Evolutionary conservation across 2,888 invertebrate genomes (phyloP), one percentile per base, ranked within the genome.

Genomic region (Harpalus rufipes): DNA sequence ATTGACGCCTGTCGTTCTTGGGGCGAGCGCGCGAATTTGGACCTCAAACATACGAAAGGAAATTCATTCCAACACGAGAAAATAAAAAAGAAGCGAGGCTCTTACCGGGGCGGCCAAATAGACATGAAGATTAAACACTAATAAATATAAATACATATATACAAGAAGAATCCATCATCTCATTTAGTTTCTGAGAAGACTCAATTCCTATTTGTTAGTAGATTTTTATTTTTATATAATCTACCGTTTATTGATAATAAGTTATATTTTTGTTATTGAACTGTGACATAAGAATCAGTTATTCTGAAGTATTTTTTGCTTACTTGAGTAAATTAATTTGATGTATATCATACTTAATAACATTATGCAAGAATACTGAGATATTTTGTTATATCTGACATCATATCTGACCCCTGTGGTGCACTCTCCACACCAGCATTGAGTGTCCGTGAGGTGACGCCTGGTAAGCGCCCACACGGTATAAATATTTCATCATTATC

Each of bases 1-100:
- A n/a, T n/a, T n/a, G 97, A 97, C 90, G 94, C 98, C 86, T 92
- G 94, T 89, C 98, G 98, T 88, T 97, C 97, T 21, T 99, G 98
- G 98, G 99, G 99, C 87, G 97, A 97, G 90, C 95, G 94, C 90
- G 99, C 99, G 25, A 96, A 96, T 91, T 91, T 92, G 86, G 97
- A 97, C 91, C 94, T 99, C 88, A 97, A 95, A 91, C 93, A 95
- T 90, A 98, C 98, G 0, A 95, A 96, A 89, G 99, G 99, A 65
- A 99, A 99, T 92, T 95, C 96, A 85, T 99, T 99, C 92, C 95
- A 98, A 89, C 98, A 99, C 90, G 99, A 99, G 92, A 99, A 99
- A 92, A 99, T 98, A 12, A 99, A 99, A 93, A 99, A 99, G 92
- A 99, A 99, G 92, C 95, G 98, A 88, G 99, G 99, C 87, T 96